Evolutionary conservation across 2,888 invertebrate species (phyloP), one percentile per base, ranked within the genome.

Genomic region (Meghimatium bilineatum): DNA sequence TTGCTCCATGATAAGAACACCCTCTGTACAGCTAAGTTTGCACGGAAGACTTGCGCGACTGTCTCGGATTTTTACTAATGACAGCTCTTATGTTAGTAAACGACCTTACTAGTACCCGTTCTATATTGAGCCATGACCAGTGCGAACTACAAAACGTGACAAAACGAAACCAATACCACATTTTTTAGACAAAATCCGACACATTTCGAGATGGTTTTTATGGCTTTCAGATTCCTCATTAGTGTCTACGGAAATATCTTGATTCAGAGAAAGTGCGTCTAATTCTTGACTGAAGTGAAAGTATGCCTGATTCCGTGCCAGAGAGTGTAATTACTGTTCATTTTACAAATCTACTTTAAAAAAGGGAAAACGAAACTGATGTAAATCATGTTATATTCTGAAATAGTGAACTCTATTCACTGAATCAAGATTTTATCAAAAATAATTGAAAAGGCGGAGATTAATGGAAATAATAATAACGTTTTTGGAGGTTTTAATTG

Each of bases 211-310:
- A n/a, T 38, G n/a, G 49, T 49, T 72, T 72, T 44, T 72, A 44
- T 44, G 72, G 72, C 44, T 72, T 44, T 72, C n/a, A 26, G 72
- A 72, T 72, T 10, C 49, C 44, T 72, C 72, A 72, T 72, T 72
- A 72, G 72, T 12, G 1, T 14, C 29, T 72, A 44, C 72, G 72
- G 72, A 72, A 72, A 72, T 72, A 72, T 71, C 69, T 38, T 26
- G 69, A 71, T 38, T 71, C 38, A 26, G 38, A 20, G 38, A 36
- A 26, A 71, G 26, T 38, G 26, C 26, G 69, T 71, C 69, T 36
- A 44, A 44, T 44, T 44, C 44, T 12, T 23, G 56, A 56, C 56
- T 56, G 56, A 56, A 12, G 44, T 8, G 29, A 38, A 17, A 44
- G n/a, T 38, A 17, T 12, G 44, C 14, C 72, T 44, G 72, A 29